These are phyloP conservation scores for Rhabdomys pumilio DNA, from an alignment of 2,797 vertebrate species.

Conservation along the genomic window DNA sequence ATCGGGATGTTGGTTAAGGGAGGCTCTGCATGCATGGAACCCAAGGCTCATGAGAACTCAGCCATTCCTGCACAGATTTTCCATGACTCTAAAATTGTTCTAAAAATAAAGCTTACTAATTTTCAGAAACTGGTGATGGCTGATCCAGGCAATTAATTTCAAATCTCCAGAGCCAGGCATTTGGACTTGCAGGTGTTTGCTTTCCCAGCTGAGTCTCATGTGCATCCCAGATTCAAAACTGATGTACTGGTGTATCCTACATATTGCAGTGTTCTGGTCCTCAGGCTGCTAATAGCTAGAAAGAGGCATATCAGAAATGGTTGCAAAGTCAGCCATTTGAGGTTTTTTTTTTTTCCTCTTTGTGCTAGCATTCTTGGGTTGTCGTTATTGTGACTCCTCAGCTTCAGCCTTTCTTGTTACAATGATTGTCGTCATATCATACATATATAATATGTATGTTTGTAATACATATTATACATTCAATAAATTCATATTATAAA, in stretches of 20 bases:
- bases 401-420: not conserved
- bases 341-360: not conserved
- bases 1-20: not conserved
- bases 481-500: too few relatives aligned
- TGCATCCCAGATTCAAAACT: not conserved
- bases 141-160: not conserved
- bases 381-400: not conserved
- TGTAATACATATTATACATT: too few relatives aligned
- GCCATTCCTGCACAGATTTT: not conserved
- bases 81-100: constrained; percentile 4
- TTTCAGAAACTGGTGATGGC: not conserved
- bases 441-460: too few relatives aligned
- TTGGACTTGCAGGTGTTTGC: not conserved
- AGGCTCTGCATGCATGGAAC: not conserved
- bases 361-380: not conserved
- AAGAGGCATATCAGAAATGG: not conserved
- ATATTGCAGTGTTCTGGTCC: not conserved
- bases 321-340: not conserved
- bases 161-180: not conserved
- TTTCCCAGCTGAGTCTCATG: not conserved
- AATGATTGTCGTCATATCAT: not conserved
- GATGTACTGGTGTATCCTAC: not conserved
- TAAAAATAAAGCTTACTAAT: not conserved
- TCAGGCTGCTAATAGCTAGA: not conserved
- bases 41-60: not conserved